Evolutionary conservation across 2,797 vertebrate species (phyloP).

Genomic region (Myotis vivesi): DNA sequence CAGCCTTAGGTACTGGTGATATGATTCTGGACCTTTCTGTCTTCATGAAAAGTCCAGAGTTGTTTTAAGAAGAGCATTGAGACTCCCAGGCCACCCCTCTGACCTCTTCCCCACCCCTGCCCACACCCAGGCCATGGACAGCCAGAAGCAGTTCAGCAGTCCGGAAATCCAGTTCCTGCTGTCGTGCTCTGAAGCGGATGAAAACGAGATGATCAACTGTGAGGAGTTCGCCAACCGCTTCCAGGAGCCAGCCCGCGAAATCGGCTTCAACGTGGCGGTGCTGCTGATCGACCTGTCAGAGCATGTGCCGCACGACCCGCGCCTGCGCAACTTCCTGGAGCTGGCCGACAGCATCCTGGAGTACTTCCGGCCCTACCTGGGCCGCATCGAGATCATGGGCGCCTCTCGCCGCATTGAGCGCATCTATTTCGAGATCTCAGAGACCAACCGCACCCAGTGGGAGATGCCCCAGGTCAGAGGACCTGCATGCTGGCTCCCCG

Average conservation of each 20-base stretch:
- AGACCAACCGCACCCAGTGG: slow-evolving; percentile 96
- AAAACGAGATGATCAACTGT: slow-evolving; percentile 98
- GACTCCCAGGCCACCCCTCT: neutral
- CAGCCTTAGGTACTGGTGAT: neutral
- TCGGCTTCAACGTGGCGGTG: slow-evolving; percentile 97
- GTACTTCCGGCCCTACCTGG: slow-evolving; percentile 95
- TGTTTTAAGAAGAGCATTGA: neutral
- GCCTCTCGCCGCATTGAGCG: slow-evolving; percentile 94
- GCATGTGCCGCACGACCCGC: slow-evolving; percentile 95
- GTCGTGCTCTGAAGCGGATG: slow-evolving; percentile 95
- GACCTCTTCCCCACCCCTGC: neutral
- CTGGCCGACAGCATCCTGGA: slow-evolving; percentile 94
- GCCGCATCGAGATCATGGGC: slow-evolving; percentile 98
- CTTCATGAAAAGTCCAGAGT: neutral
- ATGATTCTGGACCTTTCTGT: neutral
- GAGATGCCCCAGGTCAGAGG: slow-evolving; percentile 93
- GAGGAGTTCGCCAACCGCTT: slow-evolving; percentile 96
- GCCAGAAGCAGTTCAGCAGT: slow-evolving; percentile 94
- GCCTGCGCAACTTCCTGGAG: slow-evolving; percentile 93
- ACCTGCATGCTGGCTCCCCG: neutral
- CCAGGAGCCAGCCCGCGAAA: slow-evolving; percentile 96
- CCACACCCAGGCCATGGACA: slow-evolving; percentile 92
- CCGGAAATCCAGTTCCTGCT: slow-evolving; percentile 97
- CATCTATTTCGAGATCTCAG: slow-evolving; percentile 98
- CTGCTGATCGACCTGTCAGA: slow-evolving; percentile 95